phyloP scores from a whole-genome alignment of 2,113 vertebrate species.

The Anhinga rufa region DNA sequence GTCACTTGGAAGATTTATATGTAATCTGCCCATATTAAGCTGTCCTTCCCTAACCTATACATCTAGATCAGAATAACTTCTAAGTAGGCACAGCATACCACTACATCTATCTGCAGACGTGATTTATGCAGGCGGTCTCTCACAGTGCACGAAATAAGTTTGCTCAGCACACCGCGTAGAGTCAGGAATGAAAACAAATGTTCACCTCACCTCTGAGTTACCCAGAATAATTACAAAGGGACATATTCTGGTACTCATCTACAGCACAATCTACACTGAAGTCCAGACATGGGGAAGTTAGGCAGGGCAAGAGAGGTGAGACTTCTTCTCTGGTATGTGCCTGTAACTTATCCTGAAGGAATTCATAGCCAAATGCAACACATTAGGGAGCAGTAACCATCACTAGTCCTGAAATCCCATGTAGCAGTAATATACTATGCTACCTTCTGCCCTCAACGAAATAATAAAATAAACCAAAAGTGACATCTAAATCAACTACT shows the following conservation, averaged over 20 bases:
- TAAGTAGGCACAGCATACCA: neutral
- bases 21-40: neutral
- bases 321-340: neutral
- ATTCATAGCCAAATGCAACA: neutral
- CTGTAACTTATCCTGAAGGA: neutral
- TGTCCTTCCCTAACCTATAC: neutral
- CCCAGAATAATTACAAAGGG: neutral
- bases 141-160: neutral
- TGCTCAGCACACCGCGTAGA: neutral
- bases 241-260: neutral
- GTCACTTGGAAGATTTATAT: neutral
- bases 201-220: neutral
- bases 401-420: neutral
- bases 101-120: neutral
- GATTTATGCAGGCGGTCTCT: neutral
- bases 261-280: neutral
- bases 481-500: neutral
- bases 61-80: neutral
- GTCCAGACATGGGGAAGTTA: neutral
- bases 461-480: neutral
- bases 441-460: neutral
- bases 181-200: neutral
- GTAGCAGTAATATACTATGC: neutral
- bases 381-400: neutral
- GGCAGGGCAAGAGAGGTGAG: neutral